Evolutionary conservation across 1,140 invertebrate species (phyloP), one percentile per base, ranked within the genome.

Genomic region (Eumeta japonica): DNA sequence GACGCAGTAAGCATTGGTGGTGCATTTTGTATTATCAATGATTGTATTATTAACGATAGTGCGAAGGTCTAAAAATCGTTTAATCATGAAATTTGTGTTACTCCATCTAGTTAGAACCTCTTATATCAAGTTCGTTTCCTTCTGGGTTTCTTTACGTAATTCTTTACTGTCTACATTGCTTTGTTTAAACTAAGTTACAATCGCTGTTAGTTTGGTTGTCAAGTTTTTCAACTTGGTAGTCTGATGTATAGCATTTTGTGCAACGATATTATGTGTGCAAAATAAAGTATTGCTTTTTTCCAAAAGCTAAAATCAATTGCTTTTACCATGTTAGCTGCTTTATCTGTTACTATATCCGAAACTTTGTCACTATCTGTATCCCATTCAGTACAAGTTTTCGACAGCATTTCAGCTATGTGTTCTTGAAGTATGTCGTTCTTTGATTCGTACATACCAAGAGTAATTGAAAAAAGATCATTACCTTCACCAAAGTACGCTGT

Each of bases 241-340:
- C 33, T n/a, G n/a, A n/a, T 50, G 45, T 47, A 39, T 28, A 30
- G 41, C 29, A 48, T 53, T 37, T 54, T 50, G 27, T 27, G n/a
- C n/a, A n/a, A n/a, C n/a, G n/a, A n/a, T n/a, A n/a, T n/a, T n/a
- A n/a, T n/a, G n/a, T n/a, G n/a, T n/a, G 62, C 61, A 53, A 71
- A 75, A 48, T 59, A 75, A 16, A 57, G 56, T 10, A 70, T 50
- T 36, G 72, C 56, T 38, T 62, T 62, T 49, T 55, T 53, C 2
- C 59, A 61, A 58, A 75, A 67, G 14, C 45, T 50, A 9, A 61
- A 16, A 34, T 63, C 52, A 12, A 72, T 43, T 28, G 60, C 63
- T 44, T 59, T 63, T n/a, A 52, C 46, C 35, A 73, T 66, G 46
- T 67, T 68, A n/a, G 58, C 50, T 13, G 52, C 62, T 40, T 65